A percentile compares a stretch with the other conserved stretches of the same genome.
phyloP scores from a whole-genome alignment of 2,888 invertebrate species.

The Volucella inanis region DNA sequence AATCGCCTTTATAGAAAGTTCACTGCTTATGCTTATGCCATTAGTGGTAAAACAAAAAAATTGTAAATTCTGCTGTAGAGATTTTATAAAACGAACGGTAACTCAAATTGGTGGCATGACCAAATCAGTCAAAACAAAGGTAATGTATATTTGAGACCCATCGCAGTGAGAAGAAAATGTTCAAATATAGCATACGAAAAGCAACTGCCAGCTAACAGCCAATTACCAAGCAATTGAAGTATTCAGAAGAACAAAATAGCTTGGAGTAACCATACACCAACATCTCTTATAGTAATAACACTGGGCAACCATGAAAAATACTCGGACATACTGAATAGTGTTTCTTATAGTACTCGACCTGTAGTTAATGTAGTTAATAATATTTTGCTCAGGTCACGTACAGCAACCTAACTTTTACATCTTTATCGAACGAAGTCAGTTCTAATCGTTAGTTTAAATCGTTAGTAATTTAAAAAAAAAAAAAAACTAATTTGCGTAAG shows the following conservation, averaged over 20 bases:
- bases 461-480: too few relatives aligned
- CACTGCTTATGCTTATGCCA: background rate
- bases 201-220: background rate
- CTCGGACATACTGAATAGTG: too few relatives aligned
- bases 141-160: conserved; percentile 4
- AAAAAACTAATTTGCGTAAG: too few relatives aligned
- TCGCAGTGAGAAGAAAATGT: background rate
- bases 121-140: background rate
- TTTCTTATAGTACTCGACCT: too few relatives aligned
- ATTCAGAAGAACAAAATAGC: conserved; percentile 6
- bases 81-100: background rate
- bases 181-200: background rate
- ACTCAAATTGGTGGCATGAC: background rate
- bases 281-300: background rate
- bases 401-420: too few relatives aligned
- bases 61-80: background rate
- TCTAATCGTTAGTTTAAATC: too few relatives aligned
- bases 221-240: too few relatives aligned
- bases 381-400: too few relatives aligned
- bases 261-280: background rate
- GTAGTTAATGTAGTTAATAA: too few relatives aligned
- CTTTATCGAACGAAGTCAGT: too few relatives aligned
- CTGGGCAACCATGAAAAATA: too few relatives aligned
- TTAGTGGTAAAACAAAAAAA: conserved; percentile 7
- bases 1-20: background rate